Base-by-base conservation (phyloP, 1,140 invertebrate species). In the Formica selysi region DNA sequence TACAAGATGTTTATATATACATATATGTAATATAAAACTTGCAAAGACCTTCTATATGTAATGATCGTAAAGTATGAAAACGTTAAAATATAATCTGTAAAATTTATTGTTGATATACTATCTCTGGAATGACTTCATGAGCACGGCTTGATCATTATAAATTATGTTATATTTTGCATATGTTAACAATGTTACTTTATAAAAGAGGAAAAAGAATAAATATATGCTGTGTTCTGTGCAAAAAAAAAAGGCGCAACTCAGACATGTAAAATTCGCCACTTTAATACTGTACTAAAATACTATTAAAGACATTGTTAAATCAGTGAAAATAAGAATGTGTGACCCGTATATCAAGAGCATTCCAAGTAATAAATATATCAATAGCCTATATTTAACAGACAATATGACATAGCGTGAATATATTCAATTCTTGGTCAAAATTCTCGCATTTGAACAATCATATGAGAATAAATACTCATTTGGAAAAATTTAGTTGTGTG, bases 361-460 rank as follows among this genome's bases (percentile, higher is more conserved):
- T 76, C 62, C 48, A 71, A 89, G 11, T 32, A 85, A 85, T 80
- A 26, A 76, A 76, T 81, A 70, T 59, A 71, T 59, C 71, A 70
- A 67, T 81, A 73, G 71, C 7, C n/a, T 71, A 87, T 80, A 57
- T 51, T 29, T 64, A 41, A 38, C 10, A 84, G 1, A 64, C 6
- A 61, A 79, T 51, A 19, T 51, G 16, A 16, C 4, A 48, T 26
- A 57, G n/a, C 44, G 11, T 26, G 8, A 1, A 73, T 29, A 73
- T 26, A 57, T 70, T 70, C 16, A 16, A 16, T 48, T 11, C 13
- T n/a, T 61, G 19, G 3, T 13, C 68, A 94, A 88, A 93, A 92
- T 80, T 94, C 93, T 54, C 93, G 91, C 92, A 94, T 93, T 80
- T 93, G 94, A 87, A 94, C 88, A 62, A 92, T 93, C 48, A 94